phyloP scores from a whole-genome alignment of 2,797 vertebrate species.

The Syngnathus acus region DNA sequence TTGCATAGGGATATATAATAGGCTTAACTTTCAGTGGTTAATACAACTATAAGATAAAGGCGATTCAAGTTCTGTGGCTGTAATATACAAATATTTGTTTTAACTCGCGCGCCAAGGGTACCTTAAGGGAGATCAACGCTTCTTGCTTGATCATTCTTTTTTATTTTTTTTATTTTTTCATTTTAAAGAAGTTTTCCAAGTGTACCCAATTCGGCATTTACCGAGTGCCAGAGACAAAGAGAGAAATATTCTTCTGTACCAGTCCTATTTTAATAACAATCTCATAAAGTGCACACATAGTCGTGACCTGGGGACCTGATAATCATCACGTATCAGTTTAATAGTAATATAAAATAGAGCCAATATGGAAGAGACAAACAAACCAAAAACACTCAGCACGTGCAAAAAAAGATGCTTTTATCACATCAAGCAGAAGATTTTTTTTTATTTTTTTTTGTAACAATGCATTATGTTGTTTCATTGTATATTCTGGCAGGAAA shows the following conservation, averaged over 20 bases:
- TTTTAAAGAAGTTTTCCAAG: constrained; percentile 34
- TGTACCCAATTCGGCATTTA: constrained; percentile 41
- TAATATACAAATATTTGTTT: constrained; percentile 32
- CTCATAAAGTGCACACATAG: constrained; percentile 49
- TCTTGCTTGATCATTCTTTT: constrained; percentile 31
- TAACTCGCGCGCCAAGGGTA: constrained; percentile 34
- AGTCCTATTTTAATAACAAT: constrained; percentile 65
- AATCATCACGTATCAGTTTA: constrained; percentile 57
- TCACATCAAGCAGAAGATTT: constrained; percentile 66
- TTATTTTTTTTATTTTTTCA: constrained; percentile 12
- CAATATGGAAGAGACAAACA: constrained; percentile 4
- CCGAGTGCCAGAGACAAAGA: constrained; percentile 35
- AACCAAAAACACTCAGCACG: constrained; percentile 3
- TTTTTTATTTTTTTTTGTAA: constrained; percentile 69
- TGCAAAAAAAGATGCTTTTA: constrained; percentile 34
- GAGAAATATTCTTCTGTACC: constrained; percentile 49
- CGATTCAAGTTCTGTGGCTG: constrained; percentile 15
- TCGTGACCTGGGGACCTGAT: constrained; percentile 45
- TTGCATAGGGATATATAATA: constrained; percentile 13
- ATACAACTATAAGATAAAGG: constrained; percentile 20
- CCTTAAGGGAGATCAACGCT: constrained; percentile 30
- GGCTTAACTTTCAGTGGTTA: constrained; percentile 21
- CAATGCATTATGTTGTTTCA: constrained; percentile 84
- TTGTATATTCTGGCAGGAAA: constrained; percentile 79
- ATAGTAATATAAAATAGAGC: constrained; percentile 52